Percentiles rank a stretch among this genome's conserved stretches.
These are phyloP conservation scores for Pollenia griseotomentosa DNA, from an alignment of 2,888 invertebrate genomes.

Conservation along the genomic window DNA sequence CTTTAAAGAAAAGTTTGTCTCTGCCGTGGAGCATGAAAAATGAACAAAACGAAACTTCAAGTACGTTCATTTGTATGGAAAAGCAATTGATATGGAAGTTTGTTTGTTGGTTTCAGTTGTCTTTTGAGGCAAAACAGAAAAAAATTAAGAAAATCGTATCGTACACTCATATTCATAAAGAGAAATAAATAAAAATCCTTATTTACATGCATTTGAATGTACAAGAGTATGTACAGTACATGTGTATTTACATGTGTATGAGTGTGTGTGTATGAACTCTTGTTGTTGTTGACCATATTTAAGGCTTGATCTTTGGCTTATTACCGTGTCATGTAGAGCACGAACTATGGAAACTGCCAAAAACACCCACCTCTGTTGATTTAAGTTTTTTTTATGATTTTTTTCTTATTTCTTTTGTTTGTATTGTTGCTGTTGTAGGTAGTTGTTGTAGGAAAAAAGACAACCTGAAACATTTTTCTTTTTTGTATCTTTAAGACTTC, in stretches of 20 bases:
- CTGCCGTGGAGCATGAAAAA: neutral
- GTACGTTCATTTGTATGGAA: conserved; percentile 33
- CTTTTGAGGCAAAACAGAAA: conserved; percentile 44
- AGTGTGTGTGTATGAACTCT: conserved; percentile 15
- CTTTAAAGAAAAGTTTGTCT: neutral
- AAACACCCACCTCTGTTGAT: conserved; percentile 60
- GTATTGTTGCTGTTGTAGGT: conserved; percentile 13
- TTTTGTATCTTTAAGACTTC: conserved; percentile 61
- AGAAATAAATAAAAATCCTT: neutral
- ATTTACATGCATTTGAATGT: neutral
- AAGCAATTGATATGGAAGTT: conserved; percentile 41
- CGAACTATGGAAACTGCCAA: conserved; percentile 72
- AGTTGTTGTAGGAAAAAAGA: conserved; percentile 29
- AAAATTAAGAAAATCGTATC: neutral
- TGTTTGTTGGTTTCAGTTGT: conserved; percentile 14
- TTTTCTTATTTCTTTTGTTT: conserved; percentile 17
- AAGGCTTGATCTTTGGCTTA: conserved; percentile 82
- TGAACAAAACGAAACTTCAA: conserved; percentile 32
- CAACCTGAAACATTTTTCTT: conserved; percentile 56
- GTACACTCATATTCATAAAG: conserved; percentile 37
- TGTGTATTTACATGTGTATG: neutral
- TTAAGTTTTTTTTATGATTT: neutral
- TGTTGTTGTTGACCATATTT: conserved; percentile 76
- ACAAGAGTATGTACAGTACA: neutral
- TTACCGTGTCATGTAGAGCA: conserved; percentile 81